A percentile compares a stretch with the other conserved stretches of the same genome.
These are phyloP conservation scores for Ferrisia virgata DNA, from an alignment of 2,888 invertebrate genomes.

Conservation along the genomic window DNA sequence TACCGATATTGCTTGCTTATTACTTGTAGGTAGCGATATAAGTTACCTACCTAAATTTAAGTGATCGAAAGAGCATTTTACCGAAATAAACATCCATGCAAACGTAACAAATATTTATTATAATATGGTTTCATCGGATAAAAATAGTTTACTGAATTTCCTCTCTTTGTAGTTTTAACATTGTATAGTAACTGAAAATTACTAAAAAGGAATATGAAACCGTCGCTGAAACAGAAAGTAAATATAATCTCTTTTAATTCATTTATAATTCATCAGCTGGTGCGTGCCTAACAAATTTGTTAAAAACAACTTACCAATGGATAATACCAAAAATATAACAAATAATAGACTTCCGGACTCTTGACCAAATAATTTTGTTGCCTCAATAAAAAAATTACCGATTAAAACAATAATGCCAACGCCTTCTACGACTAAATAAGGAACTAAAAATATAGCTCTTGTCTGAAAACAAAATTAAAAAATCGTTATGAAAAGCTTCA, in stretches of 20 bases:
- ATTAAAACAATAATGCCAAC: neutral
- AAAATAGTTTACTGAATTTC: constrained; percentile 10
- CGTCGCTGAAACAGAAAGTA: neutral
- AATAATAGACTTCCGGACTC: neutral
- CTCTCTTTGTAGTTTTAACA: constrained; percentile 22
- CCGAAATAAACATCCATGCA: neutral
- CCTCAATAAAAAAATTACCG: neutral
- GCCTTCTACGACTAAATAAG: neutral
- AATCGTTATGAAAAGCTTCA: neutral
- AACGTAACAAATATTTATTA: constrained; percentile 27
- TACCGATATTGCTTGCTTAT: neutral
- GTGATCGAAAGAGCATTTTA: neutral
- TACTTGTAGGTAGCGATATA: neutral
- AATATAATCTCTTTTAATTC: neutral
- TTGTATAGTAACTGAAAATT: constrained; percentile 24
- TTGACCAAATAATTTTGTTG: neutral
- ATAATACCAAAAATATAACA: neutral
- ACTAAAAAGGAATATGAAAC: constrained; percentile 27
- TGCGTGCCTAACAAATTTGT: neutral
- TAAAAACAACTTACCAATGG: neutral
- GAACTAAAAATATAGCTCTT: constrained; percentile 17
- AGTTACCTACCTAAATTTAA: neutral
- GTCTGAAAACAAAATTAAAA: neutral
- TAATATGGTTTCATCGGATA: neutral
- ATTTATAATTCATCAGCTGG: neutral